Evolutionary conservation across 2,888 invertebrate species (phyloP), one percentile per base, ranked within the genome.

Genomic region (Ectemnius continuus): DNA sequence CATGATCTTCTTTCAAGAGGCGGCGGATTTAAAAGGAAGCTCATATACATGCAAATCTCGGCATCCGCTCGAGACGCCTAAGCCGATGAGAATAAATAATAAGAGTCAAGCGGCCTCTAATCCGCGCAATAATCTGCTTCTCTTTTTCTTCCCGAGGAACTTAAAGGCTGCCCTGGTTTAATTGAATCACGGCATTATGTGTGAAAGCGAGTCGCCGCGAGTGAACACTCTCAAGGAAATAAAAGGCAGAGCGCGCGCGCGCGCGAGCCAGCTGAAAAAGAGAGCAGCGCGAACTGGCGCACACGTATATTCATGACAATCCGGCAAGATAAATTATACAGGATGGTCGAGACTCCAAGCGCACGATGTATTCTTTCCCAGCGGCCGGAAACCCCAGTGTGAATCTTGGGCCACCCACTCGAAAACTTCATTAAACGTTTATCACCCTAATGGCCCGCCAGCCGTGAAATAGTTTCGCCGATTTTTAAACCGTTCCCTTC

Each of bases 401-500:
- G 70, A 70, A 72, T 70, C 75, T 62, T 47, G 45, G 23, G 13
- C 62, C 26, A 45, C 73, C 70, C 36, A 28, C 68, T 57, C 69
- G 58, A 56, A 74, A 63, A 74, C 63, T 71, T 75, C 77, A 66
- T 75, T 77, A 79, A 75, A 72, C 73, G 71, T 75, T 75, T 79
- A 75, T 77, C 75, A 72, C 63, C 45, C 59, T 71, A 75, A 79
- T 75, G 68, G 72, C 48, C 66, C 52, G 70, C 57, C 65, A 62
- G 59, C 52, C 65, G 63, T 64, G 61, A 68, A 74, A 68, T 62
- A 74, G 70, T 76, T 76, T 66, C 63, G 52, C 63, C 62, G 70
- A 80, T 79, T 79, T 77, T 75, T 68, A 71, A 77, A 47, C 56
- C 61, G 36, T 36, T 23, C 48, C 46, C 57, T 59, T 1, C n/a